A percentile compares a stretch with the other conserved stretches of the same genome.
These are phyloP conservation scores for Poicephalus gulielmi DNA, from an alignment of 2,113 vertebrate species.

Conservation along the genomic window DNA sequence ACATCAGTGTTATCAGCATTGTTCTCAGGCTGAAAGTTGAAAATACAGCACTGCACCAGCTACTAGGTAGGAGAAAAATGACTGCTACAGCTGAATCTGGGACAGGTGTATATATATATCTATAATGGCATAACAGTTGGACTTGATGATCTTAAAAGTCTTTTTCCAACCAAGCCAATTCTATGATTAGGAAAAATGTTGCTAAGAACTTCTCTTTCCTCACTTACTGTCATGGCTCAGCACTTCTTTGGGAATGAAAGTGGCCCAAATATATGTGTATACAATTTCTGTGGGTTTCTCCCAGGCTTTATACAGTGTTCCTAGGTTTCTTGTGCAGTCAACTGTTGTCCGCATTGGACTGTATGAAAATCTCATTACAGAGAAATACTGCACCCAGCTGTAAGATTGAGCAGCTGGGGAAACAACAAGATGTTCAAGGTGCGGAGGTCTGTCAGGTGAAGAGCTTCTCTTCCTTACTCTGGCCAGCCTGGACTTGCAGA, in stretches of 20 bases:
- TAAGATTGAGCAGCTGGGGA: neutral
- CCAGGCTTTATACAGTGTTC: neutral
- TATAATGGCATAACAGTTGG: neutral
- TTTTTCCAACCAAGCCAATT: neutral
- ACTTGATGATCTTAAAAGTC: neutral
- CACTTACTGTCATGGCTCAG: neutral
- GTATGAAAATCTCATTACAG: neutral
- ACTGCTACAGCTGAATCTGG: neutral
- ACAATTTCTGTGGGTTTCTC: neutral
- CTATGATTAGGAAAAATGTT: neutral
- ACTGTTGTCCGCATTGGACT: neutral
- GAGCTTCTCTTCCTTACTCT: neutral
- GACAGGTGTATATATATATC: neutral
- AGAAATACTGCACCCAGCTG: neutral
- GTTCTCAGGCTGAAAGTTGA: neutral
- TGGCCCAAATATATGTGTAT: fast-evolving
- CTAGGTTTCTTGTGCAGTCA: neutral
- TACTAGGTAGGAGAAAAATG: neutral
- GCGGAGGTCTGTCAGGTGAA: neutral
- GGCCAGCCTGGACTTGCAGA: neutral
- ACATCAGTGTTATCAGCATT: neutral
- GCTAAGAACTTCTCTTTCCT: neutral
- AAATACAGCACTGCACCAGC: neutral
- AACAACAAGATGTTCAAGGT: neutral
- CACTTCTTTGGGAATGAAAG: neutral